Base-by-base conservation (phyloP, 2,888 invertebrate genomes). In the Chromoteleia sp. region DNA sequence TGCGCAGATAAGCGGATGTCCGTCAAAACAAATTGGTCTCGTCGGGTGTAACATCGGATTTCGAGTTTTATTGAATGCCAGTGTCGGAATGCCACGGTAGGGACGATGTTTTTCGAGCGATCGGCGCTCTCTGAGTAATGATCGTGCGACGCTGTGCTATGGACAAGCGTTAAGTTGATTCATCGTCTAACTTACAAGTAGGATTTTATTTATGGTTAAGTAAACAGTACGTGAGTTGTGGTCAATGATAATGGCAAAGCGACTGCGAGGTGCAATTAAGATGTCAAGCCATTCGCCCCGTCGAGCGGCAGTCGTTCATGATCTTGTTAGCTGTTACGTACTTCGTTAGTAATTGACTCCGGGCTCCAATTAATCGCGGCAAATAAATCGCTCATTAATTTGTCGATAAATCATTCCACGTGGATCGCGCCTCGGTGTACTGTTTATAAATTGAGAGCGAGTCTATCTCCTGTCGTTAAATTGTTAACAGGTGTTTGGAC, bases 231-330 rank as follows among this genome's bases (percentile, higher is more conserved):
- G 48, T 76, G 67, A 77, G 68, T 67, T 19, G 73, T 58, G 58
- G 61, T 48, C 56, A 41, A 50, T 68, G 68, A 61, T 77, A 77
- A 77, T 56, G 56, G 67, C 58, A 65, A 17, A 50, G 19, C 58
- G 30, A 76, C 29, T 68, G 73, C 52, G 15, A 70, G 58, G 39
- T 67, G 63, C 74, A 82, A 78, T 82, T 82, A 82, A 82, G 82
- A 78, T 61, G 82, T 78, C 82, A 75, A 61, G 63, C 56, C 67
- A 58, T 61, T 71, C 45, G 70, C 56, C 30, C 50, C 58, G 75
- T 75, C 50, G 68, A 63, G 61, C 56, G 29, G 36, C 36, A 25
- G 29, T 61, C 56, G 74, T 19, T 43, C 65, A 71, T 76, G 67
- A 71, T 63, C 63, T 54, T 52, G 61, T 67, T 43, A 52, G 67